Evolutionary conservation across 2,113 vertebrate genomes (phyloP).

Genomic region (Myiozetetes cayanensis): DNA sequence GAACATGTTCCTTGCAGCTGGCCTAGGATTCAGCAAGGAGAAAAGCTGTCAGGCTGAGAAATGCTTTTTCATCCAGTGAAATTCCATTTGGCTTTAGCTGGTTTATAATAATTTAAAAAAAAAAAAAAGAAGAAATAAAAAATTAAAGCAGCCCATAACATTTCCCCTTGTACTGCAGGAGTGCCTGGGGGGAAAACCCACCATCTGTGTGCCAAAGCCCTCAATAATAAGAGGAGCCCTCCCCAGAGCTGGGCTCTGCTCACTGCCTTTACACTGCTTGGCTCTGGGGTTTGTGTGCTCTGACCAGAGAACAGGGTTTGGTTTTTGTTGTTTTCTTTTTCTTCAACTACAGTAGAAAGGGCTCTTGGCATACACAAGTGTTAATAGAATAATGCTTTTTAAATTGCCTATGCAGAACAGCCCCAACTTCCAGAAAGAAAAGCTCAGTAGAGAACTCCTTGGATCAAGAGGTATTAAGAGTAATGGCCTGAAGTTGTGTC

Average conservation of each 20-base stretch:
- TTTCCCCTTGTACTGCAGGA: not conserved
- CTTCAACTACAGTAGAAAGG: not conserved
- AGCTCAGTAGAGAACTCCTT: not conserved
- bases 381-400: not conserved
- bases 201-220: not conserved
- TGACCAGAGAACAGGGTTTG: not conserved
- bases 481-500: not conserved
- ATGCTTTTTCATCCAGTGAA: not conserved
- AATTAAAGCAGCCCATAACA: not conserved
- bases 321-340: not conserved
- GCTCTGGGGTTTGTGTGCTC: not conserved
- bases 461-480: not conserved
- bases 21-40: not conserved
- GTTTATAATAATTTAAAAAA: not conserved
- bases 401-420: not conserved
- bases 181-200: not conserved
- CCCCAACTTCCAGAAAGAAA: not conserved
- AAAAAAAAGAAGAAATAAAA: not conserved
- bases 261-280: not conserved
- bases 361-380: not conserved
- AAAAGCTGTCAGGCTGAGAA: slow-evolving; percentile 23
- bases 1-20: not conserved
- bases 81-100: slow-evolving; percentile 21
- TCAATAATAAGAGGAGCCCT: not conserved
- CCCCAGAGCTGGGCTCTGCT: not conserved